Conservation (phyloP, 2,888 invertebrate species). For the Idaea dimidiata region DNA sequence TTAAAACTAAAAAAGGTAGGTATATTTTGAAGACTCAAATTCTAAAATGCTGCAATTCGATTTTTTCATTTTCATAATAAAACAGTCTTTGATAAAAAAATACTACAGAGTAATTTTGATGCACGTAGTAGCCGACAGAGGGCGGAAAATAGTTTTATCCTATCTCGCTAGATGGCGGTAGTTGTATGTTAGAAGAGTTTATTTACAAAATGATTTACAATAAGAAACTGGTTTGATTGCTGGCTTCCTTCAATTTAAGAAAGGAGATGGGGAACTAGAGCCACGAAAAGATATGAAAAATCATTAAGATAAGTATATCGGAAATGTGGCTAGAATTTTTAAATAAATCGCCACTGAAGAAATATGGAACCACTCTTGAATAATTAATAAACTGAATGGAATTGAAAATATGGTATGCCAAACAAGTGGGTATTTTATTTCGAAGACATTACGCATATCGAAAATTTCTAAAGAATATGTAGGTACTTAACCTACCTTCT, state of each 20-base stretch:
- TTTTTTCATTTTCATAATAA: too few relatives aligned
- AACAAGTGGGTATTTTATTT: too few relatives aligned
- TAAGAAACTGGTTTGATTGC: background rate
- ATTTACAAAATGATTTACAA: background rate
- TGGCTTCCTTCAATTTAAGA: background rate
- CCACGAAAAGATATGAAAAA: background rate
- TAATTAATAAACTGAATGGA: too few relatives aligned
- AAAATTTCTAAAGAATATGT: too few relatives aligned
- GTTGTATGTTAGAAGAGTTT: background rate
- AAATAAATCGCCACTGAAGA: too few relatives aligned
- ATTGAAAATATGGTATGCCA: too few relatives aligned
- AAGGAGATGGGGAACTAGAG: background rate
- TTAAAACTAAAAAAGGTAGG: too few relatives aligned
- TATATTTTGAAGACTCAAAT: background rate
- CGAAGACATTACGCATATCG: too few relatives aligned
- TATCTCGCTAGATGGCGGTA: slow-evolving; percentile 41
- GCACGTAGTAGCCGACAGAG: background rate
- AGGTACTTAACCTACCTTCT: too few relatives aligned
- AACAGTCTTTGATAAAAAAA: background rate
- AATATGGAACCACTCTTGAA: too few relatives aligned
- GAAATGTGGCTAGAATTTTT: too few relatives aligned
- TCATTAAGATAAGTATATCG: too few relatives aligned
- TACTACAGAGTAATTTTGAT: background rate
- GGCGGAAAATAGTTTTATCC: slow-evolving; percentile 24
- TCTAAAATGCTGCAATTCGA: slow-evolving; percentile 3